Evolutionary conservation across 2,797 vertebrate species (phyloP), one percentile per base, ranked within the genome.

Genomic region (Chiroxiphia lanceolata): DNA sequence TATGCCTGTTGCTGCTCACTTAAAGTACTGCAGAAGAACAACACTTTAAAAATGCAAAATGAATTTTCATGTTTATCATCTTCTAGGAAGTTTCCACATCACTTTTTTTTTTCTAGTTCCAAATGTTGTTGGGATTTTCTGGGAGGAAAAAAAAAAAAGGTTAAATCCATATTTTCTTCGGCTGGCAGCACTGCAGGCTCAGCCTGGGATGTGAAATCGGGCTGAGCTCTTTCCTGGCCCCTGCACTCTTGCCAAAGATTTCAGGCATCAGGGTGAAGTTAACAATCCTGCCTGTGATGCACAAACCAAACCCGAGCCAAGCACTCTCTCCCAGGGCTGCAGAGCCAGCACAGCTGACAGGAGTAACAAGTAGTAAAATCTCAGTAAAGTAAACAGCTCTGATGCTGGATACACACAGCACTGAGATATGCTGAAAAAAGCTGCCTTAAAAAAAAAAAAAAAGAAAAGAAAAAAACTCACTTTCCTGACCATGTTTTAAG

Each of bases 331-430:
- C 77, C 90, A 34, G 31, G 2, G 0, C 70, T 77, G 90, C 72
- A 53, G 85, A 95, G 90, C 96, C 96, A 94, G 86, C 72, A 84
- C 86, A 90, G 90, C 94, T 95, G 93, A 97, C 82, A 91, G 88
- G 61, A 96, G 94, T 64, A 92, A 88, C 88, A 88, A 95, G 94
- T 81, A 96, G 91, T 96, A 96, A 96, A 97, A 96, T 76, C 88
- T 83, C 83, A 65, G 69, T 29, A 75, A 94, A 94, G 90, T 67
- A 96, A 95, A 92, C 83, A 95, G 68, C 40, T n/a, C 93, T 19
- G 75, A 51, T 75, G 76, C 86, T 93, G 88, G 78, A 90, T 77
- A 92, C 81, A 85, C 50, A 78, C 57, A 54, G 72, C 45, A 22
- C 61, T 90, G 92, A 92, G 80, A 77, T 31, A 61, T 3, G 29